Conservation (phyloP, 2,113 vertebrate genomes). For the Leucopsar rothschildi region DNA sequence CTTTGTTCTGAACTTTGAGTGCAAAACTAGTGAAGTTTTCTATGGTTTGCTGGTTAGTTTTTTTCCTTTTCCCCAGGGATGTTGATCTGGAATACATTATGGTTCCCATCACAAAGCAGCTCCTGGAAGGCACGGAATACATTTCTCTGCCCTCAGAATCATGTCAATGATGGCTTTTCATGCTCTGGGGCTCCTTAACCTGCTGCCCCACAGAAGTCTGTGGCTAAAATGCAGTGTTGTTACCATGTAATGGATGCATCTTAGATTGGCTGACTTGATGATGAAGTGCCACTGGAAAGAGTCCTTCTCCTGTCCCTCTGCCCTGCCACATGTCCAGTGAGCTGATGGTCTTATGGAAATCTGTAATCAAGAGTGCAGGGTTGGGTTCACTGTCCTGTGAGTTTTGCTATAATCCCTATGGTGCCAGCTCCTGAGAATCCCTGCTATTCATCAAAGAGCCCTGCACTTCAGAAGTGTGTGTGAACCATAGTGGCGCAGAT, state of each 20-base stretch:
- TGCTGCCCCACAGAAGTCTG: background rate
- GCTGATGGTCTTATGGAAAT: background rate
- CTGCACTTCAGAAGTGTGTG: background rate
- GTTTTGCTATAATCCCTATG: background rate
- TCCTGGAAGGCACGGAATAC: background rate
- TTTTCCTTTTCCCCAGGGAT: background rate
- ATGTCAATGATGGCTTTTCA: fast-evolving
- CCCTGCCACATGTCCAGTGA: background rate
- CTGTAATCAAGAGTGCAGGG: fast-evolving
- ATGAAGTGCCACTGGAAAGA: background rate
- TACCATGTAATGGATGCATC: background rate
- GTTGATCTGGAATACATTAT: background rate
- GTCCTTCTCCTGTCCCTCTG: background rate
- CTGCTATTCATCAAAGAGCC: background rate
- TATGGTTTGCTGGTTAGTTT: background rate
- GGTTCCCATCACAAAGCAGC: background rate
- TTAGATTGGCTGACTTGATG: background rate
- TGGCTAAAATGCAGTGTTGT: background rate
- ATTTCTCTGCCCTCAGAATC: background rate
- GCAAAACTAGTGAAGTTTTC: background rate
- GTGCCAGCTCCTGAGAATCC: background rate
- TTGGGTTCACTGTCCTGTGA: background rate
- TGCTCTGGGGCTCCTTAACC: background rate
- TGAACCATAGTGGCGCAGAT: background rate
- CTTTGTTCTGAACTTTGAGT: background rate